Conservation (phyloP, 1,140 invertebrate genomes). For the Sycophila sp. region DNA sequence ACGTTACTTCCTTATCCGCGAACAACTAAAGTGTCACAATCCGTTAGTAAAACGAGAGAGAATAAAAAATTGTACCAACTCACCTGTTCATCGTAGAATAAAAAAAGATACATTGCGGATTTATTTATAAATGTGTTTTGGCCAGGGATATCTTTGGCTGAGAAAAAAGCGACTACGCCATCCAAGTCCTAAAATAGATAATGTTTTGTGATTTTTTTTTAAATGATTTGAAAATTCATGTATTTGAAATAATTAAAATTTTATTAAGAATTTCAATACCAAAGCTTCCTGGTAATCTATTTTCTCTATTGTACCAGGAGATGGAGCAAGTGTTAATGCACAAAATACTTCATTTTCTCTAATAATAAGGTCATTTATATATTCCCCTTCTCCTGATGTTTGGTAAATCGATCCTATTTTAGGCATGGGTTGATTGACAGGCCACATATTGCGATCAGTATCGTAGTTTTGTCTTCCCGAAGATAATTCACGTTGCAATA, state of each 20-base stretch:
- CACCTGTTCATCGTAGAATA: too few relatives aligned
- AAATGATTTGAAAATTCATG: too few relatives aligned
- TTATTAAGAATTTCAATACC: neutral
- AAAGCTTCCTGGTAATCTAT: conserved; percentile 69
- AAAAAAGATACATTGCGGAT: neutral
- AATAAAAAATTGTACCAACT: neutral
- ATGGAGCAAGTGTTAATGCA: conserved; percentile 71
- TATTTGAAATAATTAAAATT: too few relatives aligned
- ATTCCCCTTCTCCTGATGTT: conserved; percentile 78
- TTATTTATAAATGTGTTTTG: conserved; percentile 62
- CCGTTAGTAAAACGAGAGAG: neutral
- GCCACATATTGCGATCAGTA: conserved; percentile 77
- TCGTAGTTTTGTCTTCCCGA: conserved; percentile 78
- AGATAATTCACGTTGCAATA: conserved; percentile 73
- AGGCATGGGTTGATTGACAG: conserved; percentile 78
- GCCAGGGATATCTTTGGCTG: conserved; percentile 80
- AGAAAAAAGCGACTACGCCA: conserved; percentile 78
- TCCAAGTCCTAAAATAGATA: neutral
- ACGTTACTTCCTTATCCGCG: conserved; percentile 65
- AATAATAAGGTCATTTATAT: conserved; percentile 72
- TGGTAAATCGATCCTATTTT: conserved; percentile 82
- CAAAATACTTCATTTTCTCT: conserved; percentile 71
- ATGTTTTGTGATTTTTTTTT: too few relatives aligned
- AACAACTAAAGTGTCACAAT: too few relatives aligned
- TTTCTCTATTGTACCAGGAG: conserved; percentile 64